phyloP scores from a whole-genome alignment of 2,797 vertebrate species.

The Threskiornis aethiopicus region DNA sequence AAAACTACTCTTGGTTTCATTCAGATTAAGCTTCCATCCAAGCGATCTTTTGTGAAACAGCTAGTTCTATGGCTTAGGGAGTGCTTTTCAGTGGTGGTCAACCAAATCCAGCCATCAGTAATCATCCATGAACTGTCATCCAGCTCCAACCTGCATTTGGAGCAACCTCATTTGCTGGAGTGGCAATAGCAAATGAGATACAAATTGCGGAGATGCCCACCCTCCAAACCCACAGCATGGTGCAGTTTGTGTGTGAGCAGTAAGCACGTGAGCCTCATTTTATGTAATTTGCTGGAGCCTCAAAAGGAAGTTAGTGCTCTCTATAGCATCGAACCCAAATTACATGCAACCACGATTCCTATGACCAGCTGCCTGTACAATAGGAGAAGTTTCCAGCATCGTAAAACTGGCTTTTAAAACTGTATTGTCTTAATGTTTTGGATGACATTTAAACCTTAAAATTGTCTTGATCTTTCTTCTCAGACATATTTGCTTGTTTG shows the following conservation, averaged over 20 bases:
- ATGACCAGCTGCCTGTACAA: background rate
- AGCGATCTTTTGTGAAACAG: background rate
- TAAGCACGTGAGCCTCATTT: background rate
- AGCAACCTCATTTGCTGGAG: background rate
- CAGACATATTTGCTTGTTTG: background rate
- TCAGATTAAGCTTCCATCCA: background rate
- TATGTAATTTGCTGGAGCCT: background rate
- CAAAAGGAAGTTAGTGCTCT: background rate
- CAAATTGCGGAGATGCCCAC: background rate
- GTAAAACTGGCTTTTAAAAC: slow-evolving; percentile 8
- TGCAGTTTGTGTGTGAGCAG: background rate
- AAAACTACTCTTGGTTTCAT: background rate
- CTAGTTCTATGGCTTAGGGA: background rate
- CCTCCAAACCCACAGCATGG: background rate
- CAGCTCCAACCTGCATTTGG: background rate
- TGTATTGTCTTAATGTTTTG: background rate
- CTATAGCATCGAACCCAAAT: background rate
- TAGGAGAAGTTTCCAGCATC: background rate
- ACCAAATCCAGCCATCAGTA: background rate
- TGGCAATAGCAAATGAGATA: background rate
- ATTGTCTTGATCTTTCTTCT: slow-evolving; percentile 24
- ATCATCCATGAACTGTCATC: background rate
- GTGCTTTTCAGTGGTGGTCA: background rate
- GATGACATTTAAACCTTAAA: slow-evolving; percentile 1
- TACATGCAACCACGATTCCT: background rate